Conservation (phyloP, 2,888 invertebrate species). For the Scaptomyza flava region DNA sequence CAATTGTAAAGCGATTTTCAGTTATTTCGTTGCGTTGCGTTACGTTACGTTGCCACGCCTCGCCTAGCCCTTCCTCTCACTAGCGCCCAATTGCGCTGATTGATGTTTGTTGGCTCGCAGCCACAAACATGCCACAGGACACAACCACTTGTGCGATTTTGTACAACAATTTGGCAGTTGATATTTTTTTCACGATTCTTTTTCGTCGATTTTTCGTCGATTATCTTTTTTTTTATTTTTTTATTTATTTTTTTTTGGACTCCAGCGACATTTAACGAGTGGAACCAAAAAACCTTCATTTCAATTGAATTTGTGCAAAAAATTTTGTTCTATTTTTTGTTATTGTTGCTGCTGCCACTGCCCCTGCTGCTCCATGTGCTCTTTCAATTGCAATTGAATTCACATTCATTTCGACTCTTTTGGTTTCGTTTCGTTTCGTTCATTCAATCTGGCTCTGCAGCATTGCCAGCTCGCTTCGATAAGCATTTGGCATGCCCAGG, state of each 20-base stretch:
- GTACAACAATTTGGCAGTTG: slow-evolving; percentile 69
- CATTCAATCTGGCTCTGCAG: slow-evolving; percentile 35
- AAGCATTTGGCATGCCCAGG: slow-evolving; percentile 29
- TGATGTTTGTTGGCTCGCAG: slow-evolving; percentile 66
- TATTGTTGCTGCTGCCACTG: slow-evolving; percentile 7
- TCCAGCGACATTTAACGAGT: slow-evolving; percentile 61
- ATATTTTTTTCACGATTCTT: slow-evolving; percentile 31
- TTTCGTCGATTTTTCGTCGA: slow-evolving; percentile 12
- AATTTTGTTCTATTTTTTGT: slow-evolving; percentile 25
- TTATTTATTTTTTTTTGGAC: slow-evolving; percentile 3
- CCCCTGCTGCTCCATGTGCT: slow-evolving; percentile 23
- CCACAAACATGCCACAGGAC: slow-evolving; percentile 74
- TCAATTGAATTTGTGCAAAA: slow-evolving; percentile 68
- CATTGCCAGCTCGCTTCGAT: slow-evolving; percentile 40
- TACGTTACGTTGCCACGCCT: slow-evolving; percentile 37
- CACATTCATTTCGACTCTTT: slow-evolving; percentile 62
- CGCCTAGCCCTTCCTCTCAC: neutral
- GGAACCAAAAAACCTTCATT: slow-evolving; percentile 39
- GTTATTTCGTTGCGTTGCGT: slow-evolving; percentile 66
- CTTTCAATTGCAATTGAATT: slow-evolving; percentile 77
- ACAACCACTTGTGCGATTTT: slow-evolving; percentile 80
- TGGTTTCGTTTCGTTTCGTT: slow-evolving; percentile 26
- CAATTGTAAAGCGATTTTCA: slow-evolving; percentile 84
- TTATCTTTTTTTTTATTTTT: slow-evolving; percentile 6
- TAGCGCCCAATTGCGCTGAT: slow-evolving; percentile 50